phyloP scores from a whole-genome alignment of 2,797 vertebrate genomes.

The Agapornis canus region DNA sequence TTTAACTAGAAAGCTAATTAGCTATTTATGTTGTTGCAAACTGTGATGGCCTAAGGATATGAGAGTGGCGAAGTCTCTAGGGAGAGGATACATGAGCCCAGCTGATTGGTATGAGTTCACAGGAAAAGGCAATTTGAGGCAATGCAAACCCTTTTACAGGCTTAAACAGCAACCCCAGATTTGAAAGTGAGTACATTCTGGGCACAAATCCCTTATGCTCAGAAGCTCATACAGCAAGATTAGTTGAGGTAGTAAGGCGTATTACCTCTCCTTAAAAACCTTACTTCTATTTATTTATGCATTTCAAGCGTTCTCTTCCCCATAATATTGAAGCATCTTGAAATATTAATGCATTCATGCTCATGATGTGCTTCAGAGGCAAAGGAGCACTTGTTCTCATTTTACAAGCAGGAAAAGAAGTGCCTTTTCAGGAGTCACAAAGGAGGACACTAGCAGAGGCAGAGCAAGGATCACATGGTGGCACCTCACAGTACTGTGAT shows the following conservation, averaged over 20 bases:
- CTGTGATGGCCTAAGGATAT: slow-evolving; percentile 32
- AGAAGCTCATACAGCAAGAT: not conserved
- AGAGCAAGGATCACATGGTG: not conserved
- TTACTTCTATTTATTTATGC: slow-evolving; percentile 1
- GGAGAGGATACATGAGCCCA: not conserved
- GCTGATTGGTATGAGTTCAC: not conserved
- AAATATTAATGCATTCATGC: not conserved
- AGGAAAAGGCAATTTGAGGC: slow-evolving; percentile 13
- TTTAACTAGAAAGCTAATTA: slow-evolving; percentile 65
- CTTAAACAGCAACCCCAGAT: not conserved
- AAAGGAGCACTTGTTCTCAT: not conserved
- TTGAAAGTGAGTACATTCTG: not conserved
- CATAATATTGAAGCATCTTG: not conserved
- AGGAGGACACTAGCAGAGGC: not conserved
- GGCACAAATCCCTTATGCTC: not conserved
- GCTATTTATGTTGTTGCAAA: slow-evolving; percentile 47
- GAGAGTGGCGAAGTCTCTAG: not conserved
- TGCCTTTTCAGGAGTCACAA: not conserved
- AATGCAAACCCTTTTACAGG: not conserved
- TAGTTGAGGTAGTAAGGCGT: not conserved
- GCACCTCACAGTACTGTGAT: not conserved
- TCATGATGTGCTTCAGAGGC: not conserved
- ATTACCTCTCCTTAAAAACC: not conserved
- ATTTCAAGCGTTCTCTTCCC: not conserved
- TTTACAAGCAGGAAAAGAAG: not conserved